Percentiles rank a stretch among this genome's conserved stretches.
These are phyloP conservation scores for Thinocorus orbignyianus DNA, from an alignment of 2,113 vertebrate species.

Conservation along the genomic window DNA sequence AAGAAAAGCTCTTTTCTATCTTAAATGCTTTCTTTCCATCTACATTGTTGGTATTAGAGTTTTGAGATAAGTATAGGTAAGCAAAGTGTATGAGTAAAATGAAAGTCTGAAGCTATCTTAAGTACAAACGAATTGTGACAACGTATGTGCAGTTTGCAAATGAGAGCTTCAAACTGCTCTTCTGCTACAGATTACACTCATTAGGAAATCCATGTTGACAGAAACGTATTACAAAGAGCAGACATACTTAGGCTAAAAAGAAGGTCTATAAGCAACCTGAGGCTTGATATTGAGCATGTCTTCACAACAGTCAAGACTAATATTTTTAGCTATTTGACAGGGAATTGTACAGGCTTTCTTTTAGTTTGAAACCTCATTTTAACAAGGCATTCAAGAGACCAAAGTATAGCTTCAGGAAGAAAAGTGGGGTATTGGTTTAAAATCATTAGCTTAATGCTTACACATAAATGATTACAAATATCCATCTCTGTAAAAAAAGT, in stretches of 20 bases:
- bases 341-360: neutral
- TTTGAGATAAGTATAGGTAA: neutral
- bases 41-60: neutral
- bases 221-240: constrained; percentile 11
- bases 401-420: neutral
- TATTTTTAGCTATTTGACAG: neutral
- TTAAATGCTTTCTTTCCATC: neutral
- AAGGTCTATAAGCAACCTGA: neutral
- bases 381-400: neutral
- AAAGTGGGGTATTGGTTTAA: neutral
- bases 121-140: constrained; percentile 11
- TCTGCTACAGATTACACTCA: neutral
- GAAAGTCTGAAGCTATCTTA: neutral
- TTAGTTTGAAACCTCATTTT: neutral
- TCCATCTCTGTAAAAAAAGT: neutral
- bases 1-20: neutral
- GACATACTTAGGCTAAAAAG: neutral
- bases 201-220: constrained; percentile 17
- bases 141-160: neutral
- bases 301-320: constrained; percentile 4
- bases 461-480: neutral
- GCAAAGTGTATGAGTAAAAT: neutral
- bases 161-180: neutral
- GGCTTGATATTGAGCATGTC: neutral
- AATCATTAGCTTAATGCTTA: neutral